These are phyloP conservation scores for Lacerta agilis DNA, from an alignment of 2,797 vertebrate genomes.

Conservation along the genomic window DNA sequence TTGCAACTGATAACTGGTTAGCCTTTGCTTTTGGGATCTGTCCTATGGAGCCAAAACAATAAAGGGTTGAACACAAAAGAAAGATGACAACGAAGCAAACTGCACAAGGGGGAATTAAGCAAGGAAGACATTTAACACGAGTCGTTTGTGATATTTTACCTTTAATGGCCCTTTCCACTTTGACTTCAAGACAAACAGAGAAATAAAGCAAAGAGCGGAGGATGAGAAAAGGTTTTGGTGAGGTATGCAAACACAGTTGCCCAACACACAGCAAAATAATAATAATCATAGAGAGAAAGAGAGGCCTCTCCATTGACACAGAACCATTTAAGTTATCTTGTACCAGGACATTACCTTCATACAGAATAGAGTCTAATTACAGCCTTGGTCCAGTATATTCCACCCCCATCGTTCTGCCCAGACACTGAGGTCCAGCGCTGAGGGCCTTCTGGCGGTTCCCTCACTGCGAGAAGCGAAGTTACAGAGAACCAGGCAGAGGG, in stretches of 20 bases:
- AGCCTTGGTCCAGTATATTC: too few species aligned
- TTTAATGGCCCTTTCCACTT: constrained; percentile 88
- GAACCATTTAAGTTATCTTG: neutral
- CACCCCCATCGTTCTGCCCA: too few species aligned
- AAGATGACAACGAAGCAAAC: constrained; percentile 60
- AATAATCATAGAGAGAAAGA: too few species aligned
- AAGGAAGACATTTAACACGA: constrained; percentile 67
- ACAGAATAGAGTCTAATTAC: too few species aligned
- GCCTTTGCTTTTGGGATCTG: constrained; percentile 10
- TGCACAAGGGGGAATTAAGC: constrained; percentile 67
- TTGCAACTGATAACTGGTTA: too few species aligned
- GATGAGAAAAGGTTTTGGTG: constrained; percentile 45
- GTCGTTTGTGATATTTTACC: constrained; percentile 78
- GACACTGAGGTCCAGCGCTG: too few species aligned
- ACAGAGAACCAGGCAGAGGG: too few species aligned
- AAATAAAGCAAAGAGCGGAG: constrained; percentile 66
- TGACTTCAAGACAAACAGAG: constrained; percentile 83
- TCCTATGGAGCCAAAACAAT: constrained; percentile 20
- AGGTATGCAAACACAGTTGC: constrained; percentile 29
- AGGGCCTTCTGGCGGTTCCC: too few species aligned
- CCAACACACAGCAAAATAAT: neutral
- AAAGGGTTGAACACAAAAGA: constrained; percentile 45
- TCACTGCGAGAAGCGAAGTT: too few species aligned
- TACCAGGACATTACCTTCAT: neutral
- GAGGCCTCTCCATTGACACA: neutral